These are phyloP conservation scores for Tragelaphus eurycerus DNA, from an alignment of 2,797 vertebrate genomes.

Conservation along the genomic window DNA sequence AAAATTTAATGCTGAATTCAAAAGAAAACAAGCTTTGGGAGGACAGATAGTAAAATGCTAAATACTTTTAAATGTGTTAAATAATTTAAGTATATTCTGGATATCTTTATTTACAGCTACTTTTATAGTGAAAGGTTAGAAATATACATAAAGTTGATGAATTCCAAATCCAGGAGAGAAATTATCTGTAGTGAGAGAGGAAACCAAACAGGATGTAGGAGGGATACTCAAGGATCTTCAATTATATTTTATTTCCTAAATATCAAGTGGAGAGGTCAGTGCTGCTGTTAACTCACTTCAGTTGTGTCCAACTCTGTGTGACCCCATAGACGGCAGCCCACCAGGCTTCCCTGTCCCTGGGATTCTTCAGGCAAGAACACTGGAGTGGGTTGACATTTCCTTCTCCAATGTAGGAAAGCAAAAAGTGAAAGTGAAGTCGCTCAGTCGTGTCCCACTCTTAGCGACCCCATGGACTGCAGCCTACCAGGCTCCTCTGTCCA, in stretches of 20 bases:
- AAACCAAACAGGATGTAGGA: neutral
- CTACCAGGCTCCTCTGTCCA: no score
- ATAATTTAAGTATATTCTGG: neutral
- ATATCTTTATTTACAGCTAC: neutral
- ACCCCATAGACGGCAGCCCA: no score
- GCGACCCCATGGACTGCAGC: no score
- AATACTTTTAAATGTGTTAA: neutral
- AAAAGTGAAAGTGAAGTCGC: no score
- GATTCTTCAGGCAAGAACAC: no score
- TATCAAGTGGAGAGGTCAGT: neutral
- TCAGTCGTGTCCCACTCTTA: no score
- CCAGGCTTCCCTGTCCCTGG: no score
- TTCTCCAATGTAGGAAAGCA: no score
- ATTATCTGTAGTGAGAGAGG: neutral
- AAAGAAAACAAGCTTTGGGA: neutral
- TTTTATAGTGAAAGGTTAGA: neutral
- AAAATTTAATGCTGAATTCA: neutral
- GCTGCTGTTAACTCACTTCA: no score
- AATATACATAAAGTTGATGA: neutral
- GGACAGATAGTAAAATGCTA: neutral
- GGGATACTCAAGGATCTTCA: neutral
- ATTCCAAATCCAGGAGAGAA: neutral
- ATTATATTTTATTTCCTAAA: slow-evolving; percentile 1
- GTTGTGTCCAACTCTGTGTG: no score
- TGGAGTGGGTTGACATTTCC: no score